Evolutionary conservation across 2,888 invertebrate genomes (phyloP).

Genomic region (Eristalis arbustorum): DNA sequence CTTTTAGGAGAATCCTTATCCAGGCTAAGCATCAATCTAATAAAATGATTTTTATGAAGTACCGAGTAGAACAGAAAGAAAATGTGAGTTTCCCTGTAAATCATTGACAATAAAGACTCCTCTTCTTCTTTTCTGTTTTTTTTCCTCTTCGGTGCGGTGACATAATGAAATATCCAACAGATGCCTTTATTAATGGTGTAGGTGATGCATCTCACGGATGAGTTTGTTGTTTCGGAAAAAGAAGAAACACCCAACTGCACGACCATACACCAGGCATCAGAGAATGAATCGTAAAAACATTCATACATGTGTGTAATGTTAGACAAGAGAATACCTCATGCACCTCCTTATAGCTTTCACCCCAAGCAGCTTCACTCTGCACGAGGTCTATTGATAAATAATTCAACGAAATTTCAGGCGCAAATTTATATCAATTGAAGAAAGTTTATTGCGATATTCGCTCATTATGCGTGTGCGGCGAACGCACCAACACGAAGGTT

Average conservation of each 20-base stretch:
- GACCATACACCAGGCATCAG: neutral
- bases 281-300: neutral
- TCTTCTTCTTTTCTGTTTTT: constrained; percentile 8
- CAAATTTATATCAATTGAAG: neutral
- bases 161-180: constrained; percentile 21
- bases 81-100: constrained; percentile 62
- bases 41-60: constrained; percentile 62
- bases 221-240: neutral
- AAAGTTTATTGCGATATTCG: neutral
- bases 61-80: neutral
- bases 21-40: constrained; percentile 60
- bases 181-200: neutral
- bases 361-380: neutral
- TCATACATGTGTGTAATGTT: neutral
- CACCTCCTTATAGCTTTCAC: neutral
- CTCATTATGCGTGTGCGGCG: neutral
- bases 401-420: neutral
- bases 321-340: neutral
- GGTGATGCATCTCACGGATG: constrained; percentile 21
- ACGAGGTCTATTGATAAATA: neutral
- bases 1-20: constrained; percentile 70
- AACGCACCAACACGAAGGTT: constrained; percentile 1
- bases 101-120: constrained; percentile 42
- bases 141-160: constrained; percentile 4
- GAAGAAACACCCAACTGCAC: constrained; percentile 20